Conservation (phyloP, 2,888 invertebrate genomes). For the Phlogophora meticulosa region DNA sequence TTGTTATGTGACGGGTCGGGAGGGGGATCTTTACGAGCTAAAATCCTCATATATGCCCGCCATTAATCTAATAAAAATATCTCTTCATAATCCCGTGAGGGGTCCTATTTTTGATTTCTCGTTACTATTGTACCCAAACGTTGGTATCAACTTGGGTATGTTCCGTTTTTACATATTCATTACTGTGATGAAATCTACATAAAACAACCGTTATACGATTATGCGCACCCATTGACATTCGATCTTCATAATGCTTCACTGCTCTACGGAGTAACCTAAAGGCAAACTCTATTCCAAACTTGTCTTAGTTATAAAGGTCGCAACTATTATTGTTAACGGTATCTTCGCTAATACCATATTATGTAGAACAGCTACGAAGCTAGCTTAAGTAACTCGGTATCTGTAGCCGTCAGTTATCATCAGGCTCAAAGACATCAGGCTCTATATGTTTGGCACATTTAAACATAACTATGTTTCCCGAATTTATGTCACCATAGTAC, state of each 20-base stretch:
- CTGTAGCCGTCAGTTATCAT: background rate
- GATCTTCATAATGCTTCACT: conserved; percentile 30
- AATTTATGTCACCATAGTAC: background rate
- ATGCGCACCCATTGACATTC: conserved; percentile 32
- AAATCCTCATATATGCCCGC: conserved; percentile 37
- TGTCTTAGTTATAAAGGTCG: background rate
- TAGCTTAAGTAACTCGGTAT: background rate
- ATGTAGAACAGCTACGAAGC: background rate
- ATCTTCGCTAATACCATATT: background rate
- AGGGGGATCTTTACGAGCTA: conserved; percentile 28
- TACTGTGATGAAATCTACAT: conserved; percentile 48
- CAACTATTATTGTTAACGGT: background rate
- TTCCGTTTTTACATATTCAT: conserved; percentile 38
- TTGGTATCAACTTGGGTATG: conserved; percentile 1
- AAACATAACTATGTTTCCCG: background rate
- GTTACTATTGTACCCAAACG: background rate
- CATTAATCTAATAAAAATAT: conserved; percentile 51
- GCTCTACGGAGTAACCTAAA: background rate
- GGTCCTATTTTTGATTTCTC: conserved; percentile 28
- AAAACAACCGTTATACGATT: conserved; percentile 36
- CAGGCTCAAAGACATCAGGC: too few relatives aligned
- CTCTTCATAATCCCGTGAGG: conserved; percentile 21
- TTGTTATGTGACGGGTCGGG: conserved; percentile 37
- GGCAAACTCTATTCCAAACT: background rate
- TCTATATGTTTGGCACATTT: background rate